Evolutionary conservation across 2,888 invertebrate species (phyloP).

Genomic region (Cataglyphis altisquamis): DNA sequence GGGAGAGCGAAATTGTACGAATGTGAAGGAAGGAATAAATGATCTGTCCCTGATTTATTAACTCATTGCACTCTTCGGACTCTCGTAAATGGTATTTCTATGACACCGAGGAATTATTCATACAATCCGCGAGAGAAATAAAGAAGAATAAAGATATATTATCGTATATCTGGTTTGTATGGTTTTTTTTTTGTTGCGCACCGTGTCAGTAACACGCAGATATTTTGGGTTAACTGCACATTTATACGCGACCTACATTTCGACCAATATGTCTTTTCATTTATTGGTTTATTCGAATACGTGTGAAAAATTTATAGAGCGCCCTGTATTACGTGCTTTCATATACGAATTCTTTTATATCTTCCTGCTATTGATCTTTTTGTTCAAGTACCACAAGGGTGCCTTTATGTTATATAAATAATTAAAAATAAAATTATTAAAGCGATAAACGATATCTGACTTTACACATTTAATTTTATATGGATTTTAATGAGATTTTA

Average conservation of each 20-base stretch:
- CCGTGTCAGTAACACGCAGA: neutral
- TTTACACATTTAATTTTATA: slow-evolving; percentile 6
- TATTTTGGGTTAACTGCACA: slow-evolving; percentile 32
- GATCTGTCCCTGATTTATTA: slow-evolving; percentile 37
- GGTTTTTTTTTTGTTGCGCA: neutral
- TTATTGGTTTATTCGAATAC: slow-evolving; percentile 35
- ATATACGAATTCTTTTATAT: slow-evolving; percentile 20
- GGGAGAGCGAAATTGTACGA: slow-evolving; percentile 9
- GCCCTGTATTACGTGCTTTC: slow-evolving; percentile 3
- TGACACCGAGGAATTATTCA: slow-evolving; percentile 31
- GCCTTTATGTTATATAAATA: neutral
- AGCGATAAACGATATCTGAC: neutral
- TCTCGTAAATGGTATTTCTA: neutral
- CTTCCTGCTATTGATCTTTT: slow-evolving; percentile 1
- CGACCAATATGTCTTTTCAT: slow-evolving; percentile 40
- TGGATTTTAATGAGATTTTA: neutral
- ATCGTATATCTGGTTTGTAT: neutral
- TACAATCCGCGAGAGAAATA: neutral
- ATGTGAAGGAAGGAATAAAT: slow-evolving; percentile 32
- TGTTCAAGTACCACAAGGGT: neutral
- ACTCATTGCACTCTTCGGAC: neutral
- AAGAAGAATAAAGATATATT: slow-evolving; percentile 18
- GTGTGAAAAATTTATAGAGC: slow-evolving; percentile 36
- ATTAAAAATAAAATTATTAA: neutral
- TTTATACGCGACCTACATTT: slow-evolving; percentile 37